Conservation (phyloP, 2,888 invertebrate species). For the Trachelus stipa region DNA sequence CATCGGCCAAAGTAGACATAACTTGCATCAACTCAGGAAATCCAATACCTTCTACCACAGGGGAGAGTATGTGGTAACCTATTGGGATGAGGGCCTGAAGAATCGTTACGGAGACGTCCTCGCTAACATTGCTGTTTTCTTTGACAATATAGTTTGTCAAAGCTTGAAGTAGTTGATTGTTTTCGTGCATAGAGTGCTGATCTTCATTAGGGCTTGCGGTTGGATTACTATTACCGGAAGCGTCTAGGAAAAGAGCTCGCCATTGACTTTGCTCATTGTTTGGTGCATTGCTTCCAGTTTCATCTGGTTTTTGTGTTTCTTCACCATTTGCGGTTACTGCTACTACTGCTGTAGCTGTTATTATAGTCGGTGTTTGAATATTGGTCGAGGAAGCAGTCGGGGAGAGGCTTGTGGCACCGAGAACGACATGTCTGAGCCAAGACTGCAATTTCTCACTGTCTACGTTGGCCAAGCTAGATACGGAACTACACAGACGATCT, state of each 20-base stretch:
- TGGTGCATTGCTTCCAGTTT: constrained; percentile 38
- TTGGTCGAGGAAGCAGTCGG: constrained; percentile 68
- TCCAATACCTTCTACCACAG: constrained; percentile 76
- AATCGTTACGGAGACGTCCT: constrained; percentile 74
- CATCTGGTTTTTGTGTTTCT: constrained; percentile 48
- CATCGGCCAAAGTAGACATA: constrained; percentile 87
- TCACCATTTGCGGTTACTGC: constrained; percentile 39
- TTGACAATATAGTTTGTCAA: constrained; percentile 80
- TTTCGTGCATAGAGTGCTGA: constrained; percentile 73
- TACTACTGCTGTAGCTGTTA: constrained; percentile 63
- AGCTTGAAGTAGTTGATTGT: constrained; percentile 77
- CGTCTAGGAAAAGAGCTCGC: constrained; percentile 48
- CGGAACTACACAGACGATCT: constrained; percentile 76
- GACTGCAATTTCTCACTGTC: constrained; percentile 74
- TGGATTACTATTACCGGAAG: constrained; percentile 44
- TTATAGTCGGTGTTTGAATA: constrained; percentile 69
- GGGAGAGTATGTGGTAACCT: constrained; percentile 75
- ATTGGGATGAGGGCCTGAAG: constrained; percentile 81
- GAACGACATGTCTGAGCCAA: constrained; percentile 76
- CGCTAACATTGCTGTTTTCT: constrained; percentile 73
- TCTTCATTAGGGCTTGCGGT: constrained; percentile 59
- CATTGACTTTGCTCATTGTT: constrained; percentile 47
- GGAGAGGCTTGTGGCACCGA: constrained; percentile 69
- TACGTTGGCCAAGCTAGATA: constrained; percentile 75
- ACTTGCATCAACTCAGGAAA: constrained; percentile 82